phyloP scores from a whole-genome alignment of 2,888 invertebrate species.

The Drosophila aldrichi region DNA sequence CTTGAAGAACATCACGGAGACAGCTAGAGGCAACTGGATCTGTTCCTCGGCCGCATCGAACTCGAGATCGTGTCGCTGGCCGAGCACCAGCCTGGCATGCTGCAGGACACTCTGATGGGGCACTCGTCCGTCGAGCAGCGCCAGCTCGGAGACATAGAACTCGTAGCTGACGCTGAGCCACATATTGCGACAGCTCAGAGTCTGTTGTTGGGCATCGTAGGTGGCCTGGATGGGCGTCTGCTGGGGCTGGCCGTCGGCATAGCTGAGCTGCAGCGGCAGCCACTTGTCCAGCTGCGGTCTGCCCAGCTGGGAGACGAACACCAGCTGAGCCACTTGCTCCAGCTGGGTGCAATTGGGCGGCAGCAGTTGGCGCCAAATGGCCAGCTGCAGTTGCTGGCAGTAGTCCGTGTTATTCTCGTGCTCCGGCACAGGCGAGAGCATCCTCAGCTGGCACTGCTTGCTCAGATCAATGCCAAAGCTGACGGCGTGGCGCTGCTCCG shows the following conservation, averaged over 20 bases:
- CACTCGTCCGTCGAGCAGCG: conserved; percentile 39
- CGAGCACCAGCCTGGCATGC: conserved; percentile 73
- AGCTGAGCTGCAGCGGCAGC: conserved; percentile 71
- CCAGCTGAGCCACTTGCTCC: conserved; percentile 42
- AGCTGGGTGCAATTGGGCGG: conserved; percentile 42
- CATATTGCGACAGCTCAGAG: conserved; percentile 83
- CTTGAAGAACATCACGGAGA: conserved; percentile 82
- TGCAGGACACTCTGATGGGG: conserved; percentile 77
- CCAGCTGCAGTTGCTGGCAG: conserved; percentile 76
- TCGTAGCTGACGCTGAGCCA: conserved; percentile 79
- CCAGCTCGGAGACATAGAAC: conserved; percentile 71
- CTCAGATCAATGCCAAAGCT: conserved; percentile 79
- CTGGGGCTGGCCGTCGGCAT: conserved; percentile 37
- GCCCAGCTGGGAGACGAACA: conserved; percentile 81
- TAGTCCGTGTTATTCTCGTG: conserved; percentile 76
- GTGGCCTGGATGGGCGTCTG: conserved; percentile 57
- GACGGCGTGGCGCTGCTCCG: conserved; percentile 46
- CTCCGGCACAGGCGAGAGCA: conserved; percentile 38
- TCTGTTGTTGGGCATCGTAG: conserved; percentile 65
- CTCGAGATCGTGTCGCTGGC: conserved; percentile 81
- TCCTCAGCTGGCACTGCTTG: conserved; percentile 72
- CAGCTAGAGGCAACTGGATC: conserved; percentile 78
- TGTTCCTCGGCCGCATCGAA: conserved; percentile 75
- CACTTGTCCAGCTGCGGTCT: conserved; percentile 77
- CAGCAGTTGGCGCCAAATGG: conserved; percentile 61